These are phyloP conservation scores for Metopolophium dirhodum DNA, from an alignment of 1,140 invertebrate species.

Conservation along the genomic window DNA sequence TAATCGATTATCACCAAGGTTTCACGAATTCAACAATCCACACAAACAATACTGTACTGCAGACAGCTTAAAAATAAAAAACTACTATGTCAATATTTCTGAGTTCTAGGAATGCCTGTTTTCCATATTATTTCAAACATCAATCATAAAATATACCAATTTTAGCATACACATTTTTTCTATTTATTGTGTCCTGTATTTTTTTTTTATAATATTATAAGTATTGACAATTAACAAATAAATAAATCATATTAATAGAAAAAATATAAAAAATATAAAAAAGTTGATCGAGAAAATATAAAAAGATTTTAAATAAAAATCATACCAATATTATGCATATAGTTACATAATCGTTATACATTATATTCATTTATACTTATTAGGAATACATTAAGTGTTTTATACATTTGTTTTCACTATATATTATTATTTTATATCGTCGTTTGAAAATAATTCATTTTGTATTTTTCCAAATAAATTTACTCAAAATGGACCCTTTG, in stretches of 20 bases:
- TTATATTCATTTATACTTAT: neutral
- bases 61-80: neutral
- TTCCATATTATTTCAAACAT: neutral
- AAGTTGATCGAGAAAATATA: neutral
- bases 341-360: neutral
- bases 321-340: neutral
- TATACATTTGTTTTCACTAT: neutral
- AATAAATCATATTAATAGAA: neutral
- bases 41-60: neutral
- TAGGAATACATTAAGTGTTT: neutral
- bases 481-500: neutral
- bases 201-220: too few species aligned
- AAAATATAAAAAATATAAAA: neutral
- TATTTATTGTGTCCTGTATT: too few species aligned
- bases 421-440: neutral
- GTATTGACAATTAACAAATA: too few species aligned
- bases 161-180: too few species aligned
- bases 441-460: too few species aligned
- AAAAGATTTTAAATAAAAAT: neutral
- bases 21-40: neutral
- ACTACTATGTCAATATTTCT: neutral
- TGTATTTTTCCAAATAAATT: too few species aligned
- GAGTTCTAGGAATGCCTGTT: neutral
- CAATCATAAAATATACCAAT: neutral
- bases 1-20: constrained; percentile 40